Percentiles rank a stretch among this genome's conserved stretches.
These are phyloP conservation scores for Galago senegalensis DNA, from an alignment of 2,797 vertebrate genomes.

Conservation along the genomic window DNA sequence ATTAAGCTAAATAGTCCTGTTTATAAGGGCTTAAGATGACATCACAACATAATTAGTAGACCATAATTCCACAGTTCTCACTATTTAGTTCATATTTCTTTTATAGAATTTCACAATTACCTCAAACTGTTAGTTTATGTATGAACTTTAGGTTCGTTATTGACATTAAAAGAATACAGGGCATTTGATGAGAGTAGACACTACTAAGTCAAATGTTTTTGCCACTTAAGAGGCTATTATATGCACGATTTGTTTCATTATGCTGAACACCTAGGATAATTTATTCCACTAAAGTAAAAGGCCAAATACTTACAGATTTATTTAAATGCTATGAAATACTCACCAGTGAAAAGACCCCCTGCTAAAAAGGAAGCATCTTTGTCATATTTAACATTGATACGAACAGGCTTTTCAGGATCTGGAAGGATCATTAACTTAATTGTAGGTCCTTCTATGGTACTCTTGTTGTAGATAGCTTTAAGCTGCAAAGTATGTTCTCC, in stretches of 20 bases:
- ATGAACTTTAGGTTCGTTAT: conserved; percentile 51
- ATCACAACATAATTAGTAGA: not conserved
- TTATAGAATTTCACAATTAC: conserved; percentile 19
- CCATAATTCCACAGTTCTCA: not conserved
- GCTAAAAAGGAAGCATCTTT: conserved; percentile 89
- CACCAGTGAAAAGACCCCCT: conserved; percentile 94
- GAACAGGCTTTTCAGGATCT: conserved; percentile 93
- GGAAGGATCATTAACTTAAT: conserved; percentile 93
- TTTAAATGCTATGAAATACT: conserved; percentile 76
- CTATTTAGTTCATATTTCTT: conserved; percentile 38
- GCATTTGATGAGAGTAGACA: not conserved
- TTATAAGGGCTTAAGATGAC: conserved; percentile 8
- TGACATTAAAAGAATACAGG: not conserved
- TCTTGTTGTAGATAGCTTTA: conserved; percentile 89
- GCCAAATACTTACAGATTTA: conserved; percentile 53
- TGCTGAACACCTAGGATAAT: conserved; percentile 16
- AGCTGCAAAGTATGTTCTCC: conserved; percentile 92
- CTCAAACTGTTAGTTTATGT: not conserved
- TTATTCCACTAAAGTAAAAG: conserved; percentile 19
- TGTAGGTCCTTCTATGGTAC: conserved; percentile 89
- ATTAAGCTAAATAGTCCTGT: conserved; percentile 27
- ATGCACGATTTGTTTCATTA: conserved; percentile 4
- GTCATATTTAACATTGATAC: conserved; percentile 92
- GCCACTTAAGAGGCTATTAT: not conserved
- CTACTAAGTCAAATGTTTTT: not conserved